Conservation (phyloP, 64 coral and sea anemone species). For the Dendronephthya gigantea region DNA sequence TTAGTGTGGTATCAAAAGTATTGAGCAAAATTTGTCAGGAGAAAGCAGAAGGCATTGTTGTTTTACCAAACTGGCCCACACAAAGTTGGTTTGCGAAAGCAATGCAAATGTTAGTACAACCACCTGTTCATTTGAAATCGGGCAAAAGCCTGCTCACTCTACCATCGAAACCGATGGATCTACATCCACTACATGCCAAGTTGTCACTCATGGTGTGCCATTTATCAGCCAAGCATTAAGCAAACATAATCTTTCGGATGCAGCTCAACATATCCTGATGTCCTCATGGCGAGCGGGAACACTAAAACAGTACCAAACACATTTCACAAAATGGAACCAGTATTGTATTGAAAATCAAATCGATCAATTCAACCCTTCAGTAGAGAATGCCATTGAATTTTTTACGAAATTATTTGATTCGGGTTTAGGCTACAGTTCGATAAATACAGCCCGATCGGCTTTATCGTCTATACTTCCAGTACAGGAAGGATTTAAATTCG, state of each 20-base stretch:
- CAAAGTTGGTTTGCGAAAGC: slow-evolving; percentile 28
- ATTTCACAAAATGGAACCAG: slow-evolving; percentile 39
- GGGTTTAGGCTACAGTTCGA: not conserved
- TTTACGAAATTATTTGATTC: slow-evolving; percentile 30
- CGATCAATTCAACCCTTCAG: slow-evolving; percentile 25
- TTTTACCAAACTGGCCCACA: slow-evolving; percentile 26
- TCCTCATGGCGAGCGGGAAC: slow-evolving; percentile 21
- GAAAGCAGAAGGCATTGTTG: not conserved
- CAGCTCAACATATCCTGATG: slow-evolving; percentile 30
- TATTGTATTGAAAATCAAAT: slow-evolving; percentile 22
- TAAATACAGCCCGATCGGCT: slow-evolving; percentile 38
- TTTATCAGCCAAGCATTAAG: slow-evolving; percentile 14
- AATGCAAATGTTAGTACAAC: slow-evolving; percentile 14
- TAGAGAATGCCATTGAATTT: slow-evolving; percentile 33
- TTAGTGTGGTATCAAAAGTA: slow-evolving; percentile 13
- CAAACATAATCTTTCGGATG: not conserved
- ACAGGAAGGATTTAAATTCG: not conserved
- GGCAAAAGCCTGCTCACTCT: not conserved
- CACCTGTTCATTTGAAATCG: not conserved
- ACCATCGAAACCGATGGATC: not conserved
- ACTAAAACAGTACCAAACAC: slow-evolving; percentile 43
- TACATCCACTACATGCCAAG: slow-evolving; percentile 5
- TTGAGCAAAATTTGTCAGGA: slow-evolving; percentile 13
- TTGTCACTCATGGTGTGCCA: slow-evolving; percentile 18
- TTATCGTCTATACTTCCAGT: slow-evolving; percentile 34